Evolutionary conservation across 2,113 vertebrate species (phyloP), one percentile per base, ranked within the genome.

Genomic region (Paratilapia polleni): DNA sequence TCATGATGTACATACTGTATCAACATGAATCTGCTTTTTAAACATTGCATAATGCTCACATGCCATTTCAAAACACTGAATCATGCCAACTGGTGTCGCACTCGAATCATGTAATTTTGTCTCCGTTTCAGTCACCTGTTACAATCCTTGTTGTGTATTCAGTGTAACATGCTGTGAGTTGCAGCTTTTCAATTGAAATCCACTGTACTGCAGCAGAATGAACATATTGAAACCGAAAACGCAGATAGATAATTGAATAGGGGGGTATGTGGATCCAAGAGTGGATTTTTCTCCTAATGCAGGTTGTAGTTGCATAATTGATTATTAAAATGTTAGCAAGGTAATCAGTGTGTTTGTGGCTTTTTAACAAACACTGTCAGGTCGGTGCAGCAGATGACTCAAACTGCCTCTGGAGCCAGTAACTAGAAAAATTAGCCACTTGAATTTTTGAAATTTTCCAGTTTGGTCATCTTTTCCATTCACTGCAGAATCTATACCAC

Each of bases 241-340:
- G 57, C 34, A 26, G n/a, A 14, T 66, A 6, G 57, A 41, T 62
- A 47, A 28, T 13, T 62, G 74, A 26, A 43, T 52, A 14, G 47
- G 11, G 57, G 34, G 49, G 62, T 19, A 22, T 81, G 78, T 79
- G 60, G 63, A 52, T 17, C 24, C 52, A n/a, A 4, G n/a, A 52
- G 31, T 75, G 60, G 49, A 52, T 70, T 88, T 88, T 86, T 70
- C 47, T 76, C 70, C 75, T 60, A 54, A 88, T 82, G 38, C 89
- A 77, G 77, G 81, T 82, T 87, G 87, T 90, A 62, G 80, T 47
- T 6, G 6, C 47, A 80, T 54, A 62, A 82, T 52, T 75, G 2
- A 80, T 81, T 77, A 90, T 90, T 89, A 93, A 93, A 94, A 88
- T 17, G 12, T 87, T 74, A 85, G 14, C 28, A 85, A 79, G 19